These are phyloP conservation scores for Dione juno DNA, from an alignment of 2,888 invertebrate species.

Conservation along the genomic window DNA sequence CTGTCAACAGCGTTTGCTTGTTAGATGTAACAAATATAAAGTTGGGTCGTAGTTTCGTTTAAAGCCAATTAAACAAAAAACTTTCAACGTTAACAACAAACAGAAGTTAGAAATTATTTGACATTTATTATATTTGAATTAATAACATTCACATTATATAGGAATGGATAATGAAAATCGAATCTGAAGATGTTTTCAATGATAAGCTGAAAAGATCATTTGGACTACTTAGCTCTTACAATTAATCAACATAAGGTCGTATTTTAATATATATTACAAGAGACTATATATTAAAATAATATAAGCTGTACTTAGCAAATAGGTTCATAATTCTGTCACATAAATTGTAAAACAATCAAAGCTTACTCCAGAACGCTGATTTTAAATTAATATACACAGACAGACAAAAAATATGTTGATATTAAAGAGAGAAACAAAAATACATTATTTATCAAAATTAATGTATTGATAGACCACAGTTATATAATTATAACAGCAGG, in stretches of 20 bases:
- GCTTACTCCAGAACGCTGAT: background rate
- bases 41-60: conserved; percentile 49
- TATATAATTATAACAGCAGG: background rate
- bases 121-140: background rate
- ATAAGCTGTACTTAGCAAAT: background rate
- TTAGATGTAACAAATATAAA: conserved; percentile 48
- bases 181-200: too few species aligned
- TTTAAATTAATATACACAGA: background rate
- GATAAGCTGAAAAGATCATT: too few species aligned
- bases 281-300: background rate
- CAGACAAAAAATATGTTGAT: too few species aligned
- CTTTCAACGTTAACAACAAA: conserved; percentile 36
- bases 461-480: background rate
- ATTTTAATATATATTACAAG: background rate
- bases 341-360: conserved; percentile 4
- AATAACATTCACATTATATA: too few species aligned
- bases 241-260: too few species aligned
- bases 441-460: background rate
- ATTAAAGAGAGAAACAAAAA: background rate
- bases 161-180: too few species aligned
- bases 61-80: conserved; percentile 51
- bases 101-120: conserved; percentile 16
- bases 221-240: too few species aligned
- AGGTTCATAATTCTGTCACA: background rate
- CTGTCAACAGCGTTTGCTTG: conserved; percentile 50